Evolutionary conservation across 2,888 invertebrate genomes (phyloP), one percentile per base, ranked within the genome.

Genomic region (Diarsia mendica): DNA sequence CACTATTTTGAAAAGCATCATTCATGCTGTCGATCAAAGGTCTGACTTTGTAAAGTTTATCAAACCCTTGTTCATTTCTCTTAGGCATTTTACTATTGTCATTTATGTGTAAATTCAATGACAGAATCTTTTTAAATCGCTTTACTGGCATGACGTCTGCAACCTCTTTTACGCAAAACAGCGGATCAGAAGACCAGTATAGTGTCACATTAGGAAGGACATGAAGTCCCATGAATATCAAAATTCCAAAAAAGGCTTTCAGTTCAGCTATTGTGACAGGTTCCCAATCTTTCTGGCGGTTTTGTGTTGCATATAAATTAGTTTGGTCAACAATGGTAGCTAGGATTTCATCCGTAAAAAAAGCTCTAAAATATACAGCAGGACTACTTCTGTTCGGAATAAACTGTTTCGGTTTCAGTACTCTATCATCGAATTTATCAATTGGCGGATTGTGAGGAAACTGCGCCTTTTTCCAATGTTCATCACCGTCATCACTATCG

Each of bases 61-160:
- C 79, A 76, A 20, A 72, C 18, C 70, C 72, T 65, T 60, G 23
- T 49, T 79, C 73, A 55, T 58, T 51, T 79, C 76, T 79, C 64
- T 79, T 76, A 23, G 79, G 76, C 76, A 79, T 76, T 79, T 79
- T 10, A 61, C 76, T 79, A 46, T 76, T 76, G 70, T 79, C 73
- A 28, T 80, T 79, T 77, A 80, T n/a, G 49, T 77, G 77, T 71
- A 77, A 64, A 77, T 80, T 71, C n/a, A n/a, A n/a, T 18, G 71
- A 51, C 68, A 73, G 63, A 53, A 70, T 73, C 6, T 77, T 77
- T 71, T 71, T 71, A 20, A 64, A 71, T 64, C 64, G 23, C 70
- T 64, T 71, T 28, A 64, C 70, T 64, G 64, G 18, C 70, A 71
- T 71, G 20, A 64, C 65, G 20, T 75, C 28, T 46, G 71, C 63